Evolutionary conservation across 2,888 invertebrate genomes (phyloP).

Genomic region (Ceriagrion tenellum): DNA sequence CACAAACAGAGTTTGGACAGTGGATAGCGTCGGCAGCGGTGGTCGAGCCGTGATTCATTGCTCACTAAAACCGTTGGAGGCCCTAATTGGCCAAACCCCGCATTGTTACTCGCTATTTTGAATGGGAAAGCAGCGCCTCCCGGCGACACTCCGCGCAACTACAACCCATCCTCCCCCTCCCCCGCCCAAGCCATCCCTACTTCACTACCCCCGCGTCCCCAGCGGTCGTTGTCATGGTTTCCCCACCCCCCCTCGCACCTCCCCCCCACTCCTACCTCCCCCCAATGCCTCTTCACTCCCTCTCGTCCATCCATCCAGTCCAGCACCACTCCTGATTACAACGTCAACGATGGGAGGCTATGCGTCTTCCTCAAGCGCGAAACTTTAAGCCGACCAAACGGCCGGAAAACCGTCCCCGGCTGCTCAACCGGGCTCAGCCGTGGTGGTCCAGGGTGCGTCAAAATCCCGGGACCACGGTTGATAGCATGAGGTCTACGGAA

Average conservation of each 20-base stretch:
- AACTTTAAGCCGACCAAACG: neutral
- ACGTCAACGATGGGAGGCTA: slow-evolving; percentile 3
- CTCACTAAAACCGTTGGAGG: slow-evolving; percentile 44
- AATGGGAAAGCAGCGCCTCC: slow-evolving; percentile 47
- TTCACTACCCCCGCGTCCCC: neutral
- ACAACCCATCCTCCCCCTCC: neutral
- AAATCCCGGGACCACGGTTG: neutral
- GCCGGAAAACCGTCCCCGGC: neutral
- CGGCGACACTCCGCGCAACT: slow-evolving; percentile 6
- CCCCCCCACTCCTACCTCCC: neutral
- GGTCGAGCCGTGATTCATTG: slow-evolving; percentile 41
- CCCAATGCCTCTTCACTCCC: neutral
- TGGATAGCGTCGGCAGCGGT: too few species aligned
- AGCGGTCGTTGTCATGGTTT: too few species aligned
- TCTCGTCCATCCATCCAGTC: neutral
- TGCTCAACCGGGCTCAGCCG: neutral
- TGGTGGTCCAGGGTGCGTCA: neutral
- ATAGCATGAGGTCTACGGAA: neutral
- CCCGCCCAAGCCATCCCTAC: neutral
- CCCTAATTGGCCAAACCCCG: slow-evolving; percentile 40
- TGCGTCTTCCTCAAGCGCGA: slow-evolving; percentile 24
- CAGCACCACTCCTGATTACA: neutral
- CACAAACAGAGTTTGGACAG: too few species aligned
- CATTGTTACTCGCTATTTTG: slow-evolving; percentile 54
- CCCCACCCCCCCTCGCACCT: neutral